These are phyloP conservation scores for Camelus bactrianus DNA, from an alignment of 2,113 vertebrate genomes.

Conservation along the genomic window DNA sequence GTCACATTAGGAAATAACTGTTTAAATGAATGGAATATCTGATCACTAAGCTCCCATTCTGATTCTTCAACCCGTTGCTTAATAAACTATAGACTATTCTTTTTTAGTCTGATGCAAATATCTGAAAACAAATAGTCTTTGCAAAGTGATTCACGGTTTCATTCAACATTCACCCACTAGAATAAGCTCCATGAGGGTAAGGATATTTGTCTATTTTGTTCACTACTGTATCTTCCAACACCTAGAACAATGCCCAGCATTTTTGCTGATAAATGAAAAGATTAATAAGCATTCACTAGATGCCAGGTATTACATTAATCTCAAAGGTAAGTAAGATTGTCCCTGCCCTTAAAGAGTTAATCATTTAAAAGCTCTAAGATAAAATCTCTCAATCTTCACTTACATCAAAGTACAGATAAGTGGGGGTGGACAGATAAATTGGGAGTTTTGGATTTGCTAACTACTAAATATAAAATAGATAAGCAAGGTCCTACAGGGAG, in stretches of 20 bases:
- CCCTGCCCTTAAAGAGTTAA: background rate
- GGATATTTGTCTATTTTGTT: background rate
- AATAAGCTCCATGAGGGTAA: background rate
- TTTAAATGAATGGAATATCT: background rate
- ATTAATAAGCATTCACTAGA: constrained; percentile 4
- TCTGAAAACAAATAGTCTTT: background rate
- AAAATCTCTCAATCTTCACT: background rate
- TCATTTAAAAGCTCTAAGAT: constrained; percentile 40
- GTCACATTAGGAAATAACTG: background rate
- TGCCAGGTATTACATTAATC: background rate
- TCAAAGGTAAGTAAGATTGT: constrained; percentile 1
- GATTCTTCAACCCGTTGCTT: background rate
- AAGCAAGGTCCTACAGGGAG: too few relatives aligned
- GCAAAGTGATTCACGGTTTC: constrained; percentile 4
- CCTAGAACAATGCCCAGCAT: background rate
- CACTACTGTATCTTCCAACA: background rate
- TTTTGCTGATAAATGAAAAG: constrained; percentile 7
- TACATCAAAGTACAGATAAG: background rate
- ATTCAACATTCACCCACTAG: constrained; percentile 2
- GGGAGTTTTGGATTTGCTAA: too few relatives aligned
- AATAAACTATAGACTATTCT: background rate
- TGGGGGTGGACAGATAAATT: too few relatives aligned
- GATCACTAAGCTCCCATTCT: background rate
- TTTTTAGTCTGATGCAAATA: constrained; percentile 6
- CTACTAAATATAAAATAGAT: too few relatives aligned